Conservation (phyloP, 35 echinoderm and acorn worm species). For the Lytechinus variegatus region DNA sequence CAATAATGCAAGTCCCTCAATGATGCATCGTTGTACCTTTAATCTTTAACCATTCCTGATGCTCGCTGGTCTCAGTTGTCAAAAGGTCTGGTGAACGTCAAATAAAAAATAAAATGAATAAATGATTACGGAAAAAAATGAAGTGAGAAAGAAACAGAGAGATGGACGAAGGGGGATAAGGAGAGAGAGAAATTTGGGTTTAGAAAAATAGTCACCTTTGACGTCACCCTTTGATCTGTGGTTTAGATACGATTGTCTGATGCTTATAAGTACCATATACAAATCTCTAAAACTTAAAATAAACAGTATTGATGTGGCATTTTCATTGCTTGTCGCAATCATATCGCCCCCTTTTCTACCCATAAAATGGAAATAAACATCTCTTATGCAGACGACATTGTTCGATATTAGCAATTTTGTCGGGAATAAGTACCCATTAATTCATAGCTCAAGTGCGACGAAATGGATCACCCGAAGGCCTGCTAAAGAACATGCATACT, state of each 20-base stretch:
- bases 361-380: background rate
- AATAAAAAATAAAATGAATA: background rate
- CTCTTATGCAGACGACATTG: background rate
- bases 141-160: background rate
- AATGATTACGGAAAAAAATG: background rate
- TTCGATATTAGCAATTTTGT: background rate
- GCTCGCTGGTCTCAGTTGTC: background rate
- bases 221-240: no score
- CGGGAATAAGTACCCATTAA: background rate
- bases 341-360: background rate
- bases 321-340: background rate
- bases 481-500: background rate
- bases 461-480: background rate
- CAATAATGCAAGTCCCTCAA: background rate
- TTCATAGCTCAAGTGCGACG: background rate
- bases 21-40: slow-evolving; percentile 17
- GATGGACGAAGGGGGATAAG: no score
- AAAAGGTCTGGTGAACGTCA: background rate
- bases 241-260: no score
- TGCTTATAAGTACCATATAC: no score
- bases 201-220: no score
- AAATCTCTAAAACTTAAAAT: background rate
- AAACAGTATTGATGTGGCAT: background rate
- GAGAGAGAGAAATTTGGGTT: no score
- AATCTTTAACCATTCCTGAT: background rate